A percentile compares a stretch with the other conserved stretches of the same genome.
Evolutionary conservation across 2,888 invertebrate genomes (phyloP).

Genomic region (Philhelius pedissequus): DNA sequence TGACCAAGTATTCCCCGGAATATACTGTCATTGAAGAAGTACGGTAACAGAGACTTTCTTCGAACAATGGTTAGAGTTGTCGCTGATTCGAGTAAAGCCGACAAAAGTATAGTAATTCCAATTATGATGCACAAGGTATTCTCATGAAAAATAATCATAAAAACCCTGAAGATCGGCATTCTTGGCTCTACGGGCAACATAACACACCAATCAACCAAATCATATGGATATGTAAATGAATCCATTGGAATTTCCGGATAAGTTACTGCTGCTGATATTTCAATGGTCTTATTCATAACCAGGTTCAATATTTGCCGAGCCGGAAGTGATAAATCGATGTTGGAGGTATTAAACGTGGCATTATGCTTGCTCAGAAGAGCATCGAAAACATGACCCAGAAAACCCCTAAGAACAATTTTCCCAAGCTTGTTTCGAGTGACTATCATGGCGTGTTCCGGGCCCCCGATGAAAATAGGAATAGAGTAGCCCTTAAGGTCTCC

Average conservation of each 20-base stretch:
- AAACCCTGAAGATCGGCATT: conserved; percentile 17
- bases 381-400: conserved; percentile 6
- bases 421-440: conserved; percentile 7
- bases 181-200: conserved; percentile 55
- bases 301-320: neutral
- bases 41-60: neutral
- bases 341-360: neutral
- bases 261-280: conserved; percentile 37
- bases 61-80: neutral
- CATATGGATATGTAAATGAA: conserved; percentile 53
- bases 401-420: neutral
- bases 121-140: neutral
- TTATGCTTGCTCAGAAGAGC: conserved; percentile 16
- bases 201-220: conserved; percentile 50
- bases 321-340: neutral
- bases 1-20: conserved; percentile 33
- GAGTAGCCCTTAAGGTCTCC: conserved; percentile 16
- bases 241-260: neutral
- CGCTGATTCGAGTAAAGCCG: neutral
- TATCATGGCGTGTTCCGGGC: conserved; percentile 18
- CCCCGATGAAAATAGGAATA: conserved; percentile 31
- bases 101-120: neutral
- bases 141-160: conserved; percentile 3
- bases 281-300: conserved; percentile 22
- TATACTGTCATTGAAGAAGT: conserved; percentile 14